Percentiles rank a stretch among this genome's conserved stretches.
Evolutionary conservation across 53 echinoderm and acorn worm genomes (phyloP).

Genomic region (Luidia sarsii): DNA sequence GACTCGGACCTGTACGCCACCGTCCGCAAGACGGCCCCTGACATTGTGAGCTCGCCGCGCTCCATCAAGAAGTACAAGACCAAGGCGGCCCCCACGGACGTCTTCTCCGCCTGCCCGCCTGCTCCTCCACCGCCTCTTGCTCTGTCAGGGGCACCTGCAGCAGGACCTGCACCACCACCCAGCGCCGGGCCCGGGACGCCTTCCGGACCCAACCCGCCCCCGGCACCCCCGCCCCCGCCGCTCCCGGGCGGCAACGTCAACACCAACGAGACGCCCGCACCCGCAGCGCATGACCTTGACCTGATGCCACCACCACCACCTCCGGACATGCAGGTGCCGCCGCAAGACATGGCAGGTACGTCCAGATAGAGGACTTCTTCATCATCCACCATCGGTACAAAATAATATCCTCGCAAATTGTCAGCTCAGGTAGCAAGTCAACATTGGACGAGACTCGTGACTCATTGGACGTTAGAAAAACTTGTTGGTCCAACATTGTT

Average conservation of each 20-base stretch:
- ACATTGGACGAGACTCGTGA: too few relatives aligned
- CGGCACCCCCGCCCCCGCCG: constrained; percentile 8
- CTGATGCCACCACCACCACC: constrained; percentile 62
- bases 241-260: neutral
- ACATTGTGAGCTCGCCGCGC: neutral
- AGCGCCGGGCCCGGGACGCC: constrained; percentile 13
- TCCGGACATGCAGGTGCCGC: constrained; percentile 61
- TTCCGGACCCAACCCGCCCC: neutral
- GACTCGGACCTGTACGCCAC: constrained; percentile 12
- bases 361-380: neutral
- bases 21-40: neutral
- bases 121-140: constrained; percentile 29
- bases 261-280: constrained; percentile 45
- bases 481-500: too few relatives aligned
- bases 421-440: too few relatives aligned
- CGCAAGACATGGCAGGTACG: constrained; percentile 69
- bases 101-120: constrained; percentile 11
- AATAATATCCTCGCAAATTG: too few relatives aligned
- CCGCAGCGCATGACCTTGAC: constrained; percentile 5
- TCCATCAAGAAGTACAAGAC: constrained; percentile 8
- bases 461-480: too few relatives aligned
- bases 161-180: neutral
- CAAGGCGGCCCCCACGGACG: neutral
- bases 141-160: constrained; percentile 17
- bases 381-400: neutral